These are phyloP conservation scores for Zygothrica quintamaculata DNA, from an alignment of 2,888 invertebrate genomes.

Conservation along the genomic window DNA sequence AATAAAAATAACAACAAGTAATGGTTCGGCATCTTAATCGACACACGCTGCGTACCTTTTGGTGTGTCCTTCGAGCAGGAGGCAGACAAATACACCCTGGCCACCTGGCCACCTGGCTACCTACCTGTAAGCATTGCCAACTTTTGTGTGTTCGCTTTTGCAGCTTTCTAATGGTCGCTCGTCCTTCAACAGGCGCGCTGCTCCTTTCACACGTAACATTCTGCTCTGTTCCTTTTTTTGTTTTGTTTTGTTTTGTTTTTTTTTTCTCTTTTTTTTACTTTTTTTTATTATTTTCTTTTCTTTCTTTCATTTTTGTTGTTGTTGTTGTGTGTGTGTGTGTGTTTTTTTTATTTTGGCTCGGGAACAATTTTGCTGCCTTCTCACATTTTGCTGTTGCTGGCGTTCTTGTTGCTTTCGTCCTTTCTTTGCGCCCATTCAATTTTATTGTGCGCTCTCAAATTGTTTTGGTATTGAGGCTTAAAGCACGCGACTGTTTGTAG, in stretches of 20 bases:
- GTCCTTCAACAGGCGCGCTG: constrained; percentile 77
- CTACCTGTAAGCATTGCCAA: constrained; percentile 71
- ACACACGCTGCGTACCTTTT: constrained; percentile 72
- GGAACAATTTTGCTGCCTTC: constrained; percentile 66
- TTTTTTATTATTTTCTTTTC: constrained; percentile 5
- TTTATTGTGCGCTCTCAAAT: constrained; percentile 78
- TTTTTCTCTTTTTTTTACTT: neutral
- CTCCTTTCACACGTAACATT: constrained; percentile 75
- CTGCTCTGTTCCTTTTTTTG: constrained; percentile 7
- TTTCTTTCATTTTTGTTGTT: constrained; percentile 1
- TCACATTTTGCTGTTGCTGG: constrained; percentile 24
- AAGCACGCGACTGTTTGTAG: constrained; percentile 73
- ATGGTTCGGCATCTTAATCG: constrained; percentile 70
- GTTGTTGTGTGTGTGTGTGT: no score
- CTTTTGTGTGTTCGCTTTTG: constrained; percentile 52
- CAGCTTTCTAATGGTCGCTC: constrained; percentile 71
- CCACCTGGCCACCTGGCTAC: constrained; percentile 27
- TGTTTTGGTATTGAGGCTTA: constrained; percentile 79
- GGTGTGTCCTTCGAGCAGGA: constrained; percentile 53
- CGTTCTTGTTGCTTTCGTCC: constrained; percentile 26
- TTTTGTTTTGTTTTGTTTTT: constrained; percentile 15
- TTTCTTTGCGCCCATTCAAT: constrained; percentile 68
- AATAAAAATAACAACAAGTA: constrained; percentile 20
- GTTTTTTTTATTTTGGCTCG: constrained; percentile 37
- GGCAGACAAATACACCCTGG: constrained; percentile 48